A percentile compares a stretch with the other conserved stretches of the same genome.
These are phyloP conservation scores for Dryobates pubescens DNA, from an alignment of 2,797 vertebrate species.

Conservation along the genomic window DNA sequence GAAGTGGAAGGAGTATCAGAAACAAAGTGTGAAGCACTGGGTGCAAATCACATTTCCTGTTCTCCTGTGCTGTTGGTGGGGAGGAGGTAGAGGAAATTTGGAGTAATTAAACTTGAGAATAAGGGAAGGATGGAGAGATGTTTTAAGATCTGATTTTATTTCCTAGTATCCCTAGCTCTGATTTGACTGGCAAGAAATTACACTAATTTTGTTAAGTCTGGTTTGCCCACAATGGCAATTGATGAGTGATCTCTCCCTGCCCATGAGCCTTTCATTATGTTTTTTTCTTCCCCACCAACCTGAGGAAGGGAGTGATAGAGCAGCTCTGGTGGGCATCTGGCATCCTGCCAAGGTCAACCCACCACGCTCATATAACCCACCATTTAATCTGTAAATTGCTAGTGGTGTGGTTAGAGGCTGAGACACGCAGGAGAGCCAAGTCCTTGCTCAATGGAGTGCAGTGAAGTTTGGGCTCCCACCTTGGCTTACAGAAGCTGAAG, in stretches of 20 bases:
- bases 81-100: not conserved
- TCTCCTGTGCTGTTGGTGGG: not conserved
- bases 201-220: not conserved
- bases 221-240: not conserved
- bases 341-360: not conserved
- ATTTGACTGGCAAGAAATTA: not conserved
- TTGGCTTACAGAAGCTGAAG: slow-evolving; percentile 13
- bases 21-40: not conserved
- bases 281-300: too few species aligned
- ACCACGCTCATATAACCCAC: not conserved
- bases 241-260: too few species aligned
- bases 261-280: too few species aligned
- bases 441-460: not conserved
- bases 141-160: too few species aligned
- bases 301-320: too few species aligned
- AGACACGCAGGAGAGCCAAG: not conserved
- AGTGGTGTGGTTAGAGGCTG: not conserved
- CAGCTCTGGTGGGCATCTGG: not conserved
- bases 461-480: not conserved
- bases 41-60: too few species aligned
- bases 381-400: not conserved
- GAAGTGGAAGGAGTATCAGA: not conserved
- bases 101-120: not conserved
- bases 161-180: too few species aligned
- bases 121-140: not conserved